Base-by-base conservation (phyloP, 1,140 invertebrate species). In the Galendromus occidentalis region DNA sequence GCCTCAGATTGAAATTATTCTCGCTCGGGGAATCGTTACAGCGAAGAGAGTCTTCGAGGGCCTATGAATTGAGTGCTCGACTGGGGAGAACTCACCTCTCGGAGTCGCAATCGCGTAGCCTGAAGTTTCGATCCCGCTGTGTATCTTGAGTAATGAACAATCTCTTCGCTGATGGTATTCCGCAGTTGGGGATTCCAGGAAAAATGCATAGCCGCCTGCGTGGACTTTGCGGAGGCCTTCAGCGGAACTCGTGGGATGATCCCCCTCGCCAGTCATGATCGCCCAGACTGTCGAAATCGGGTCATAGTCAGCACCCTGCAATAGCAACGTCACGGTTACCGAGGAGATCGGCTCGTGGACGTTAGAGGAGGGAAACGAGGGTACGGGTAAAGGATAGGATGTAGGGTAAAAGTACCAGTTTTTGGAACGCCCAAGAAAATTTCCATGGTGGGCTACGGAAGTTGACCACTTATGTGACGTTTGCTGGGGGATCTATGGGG, bases 11-110 rank as follows among this genome's bases (percentile, higher is more conserved):
- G n/a, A n/a, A n/a, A n/a, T n/a, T n/a, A n/a, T n/a, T n/a, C n/a
- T n/a, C n/a, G n/a, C n/a, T n/a, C n/a, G n/a, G n/a, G n/a, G n/a
- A n/a, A n/a, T n/a, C n/a, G n/a, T n/a, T n/a, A n/a, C n/a, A n/a
- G n/a, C n/a, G n/a, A n/a, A n/a, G n/a, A n/a, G n/a, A n/a, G n/a
- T n/a, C n/a, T n/a, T n/a, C n/a, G n/a, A n/a, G n/a, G n/a, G n/a
- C n/a, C n/a, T n/a, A n/a, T n/a, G n/a, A n/a, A n/a, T n/a, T n/a
- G n/a, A n/a, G n/a, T n/a, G n/a, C n/a, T n/a, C n/a, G n/a, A n/a
- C n/a, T n/a, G n/a, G n/a, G n/a, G n/a, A n/a, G n/a, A n/a, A n/a
- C 33, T 59, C 33, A 59, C 51, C 51, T 59, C 51, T 59, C 33
- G 51, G 51, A 25, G 33, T 17, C 2, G 51, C 51, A 25, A 59